phyloP scores from a whole-genome alignment of 2,888 invertebrate species.

The Eumacrocentrus americanus region DNA sequence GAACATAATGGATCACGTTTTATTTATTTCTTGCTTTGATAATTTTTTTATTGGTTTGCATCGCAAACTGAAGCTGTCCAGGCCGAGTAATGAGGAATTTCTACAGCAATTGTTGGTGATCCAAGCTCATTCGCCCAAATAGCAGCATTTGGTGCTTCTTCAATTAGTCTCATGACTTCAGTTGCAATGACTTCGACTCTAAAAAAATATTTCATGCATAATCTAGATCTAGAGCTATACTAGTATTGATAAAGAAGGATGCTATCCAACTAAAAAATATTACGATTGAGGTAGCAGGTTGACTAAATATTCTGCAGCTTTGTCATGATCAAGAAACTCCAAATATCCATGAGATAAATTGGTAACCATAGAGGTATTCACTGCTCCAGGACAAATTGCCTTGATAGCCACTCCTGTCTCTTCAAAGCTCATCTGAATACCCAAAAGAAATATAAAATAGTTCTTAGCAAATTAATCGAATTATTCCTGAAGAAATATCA shows the following conservation, averaged over 20 bases:
- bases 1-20: too few species aligned
- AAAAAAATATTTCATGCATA: background rate
- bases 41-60: background rate
- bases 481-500: constrained; percentile 24
- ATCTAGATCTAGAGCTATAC: background rate
- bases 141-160: background rate
- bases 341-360: constrained; percentile 38
- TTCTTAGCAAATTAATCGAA: background rate
- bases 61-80: background rate
- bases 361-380: constrained; percentile 46
- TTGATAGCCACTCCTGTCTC: constrained; percentile 53
- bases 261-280: background rate
- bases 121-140: background rate
- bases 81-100: background rate
- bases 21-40: background rate
- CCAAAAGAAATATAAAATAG: background rate
- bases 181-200: background rate
- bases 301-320: constrained; percentile 35
- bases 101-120: background rate
- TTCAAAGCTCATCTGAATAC: constrained; percentile 43
- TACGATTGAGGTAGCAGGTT: constrained; percentile 47
- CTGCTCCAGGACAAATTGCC: constrained; percentile 55
- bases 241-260: background rate
- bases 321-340: constrained; percentile 43
- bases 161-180: background rate